phyloP scores from a whole-genome alignment of 2,797 vertebrate genomes.

The Syncerus caffer region DNA sequence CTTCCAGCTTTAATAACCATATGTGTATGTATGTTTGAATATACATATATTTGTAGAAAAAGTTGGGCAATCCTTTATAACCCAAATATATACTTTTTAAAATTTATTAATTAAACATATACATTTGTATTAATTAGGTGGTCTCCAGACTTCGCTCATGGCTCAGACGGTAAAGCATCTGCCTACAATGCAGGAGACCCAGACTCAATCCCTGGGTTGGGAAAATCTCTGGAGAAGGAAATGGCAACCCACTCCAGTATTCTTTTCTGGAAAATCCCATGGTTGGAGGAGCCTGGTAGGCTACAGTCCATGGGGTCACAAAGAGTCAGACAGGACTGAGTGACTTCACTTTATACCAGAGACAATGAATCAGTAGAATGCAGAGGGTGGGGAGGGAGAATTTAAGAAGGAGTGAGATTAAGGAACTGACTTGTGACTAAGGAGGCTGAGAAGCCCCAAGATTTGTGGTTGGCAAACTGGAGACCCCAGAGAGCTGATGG shows the following conservation, averaged over 20 bases:
- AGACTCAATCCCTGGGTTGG: no score
- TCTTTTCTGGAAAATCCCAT: no score
- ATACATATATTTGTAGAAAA: background rate
- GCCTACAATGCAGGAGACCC: no score
- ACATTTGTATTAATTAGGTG: background rate
- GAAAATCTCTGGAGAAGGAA: no score
- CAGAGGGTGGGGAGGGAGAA: no score
- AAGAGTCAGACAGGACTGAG: no score
- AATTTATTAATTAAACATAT: background rate
- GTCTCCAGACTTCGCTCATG: no score
- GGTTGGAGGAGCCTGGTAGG: no score
- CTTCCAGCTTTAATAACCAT: background rate
- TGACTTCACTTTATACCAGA: background rate
- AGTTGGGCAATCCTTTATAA: background rate
- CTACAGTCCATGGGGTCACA: no score
- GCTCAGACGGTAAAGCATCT: rapidly evolving
- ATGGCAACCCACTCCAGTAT: no score
- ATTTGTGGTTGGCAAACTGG: background rate
- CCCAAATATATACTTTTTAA: background rate
- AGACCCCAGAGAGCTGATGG: background rate
- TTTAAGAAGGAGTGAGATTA: background rate
- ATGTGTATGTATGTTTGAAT: background rate
- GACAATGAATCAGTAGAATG: background rate
- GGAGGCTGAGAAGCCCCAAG: background rate
- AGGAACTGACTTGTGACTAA: background rate